phyloP scores from a whole-genome alignment of 2,797 vertebrate species.

The Ceryle rudis region DNA sequence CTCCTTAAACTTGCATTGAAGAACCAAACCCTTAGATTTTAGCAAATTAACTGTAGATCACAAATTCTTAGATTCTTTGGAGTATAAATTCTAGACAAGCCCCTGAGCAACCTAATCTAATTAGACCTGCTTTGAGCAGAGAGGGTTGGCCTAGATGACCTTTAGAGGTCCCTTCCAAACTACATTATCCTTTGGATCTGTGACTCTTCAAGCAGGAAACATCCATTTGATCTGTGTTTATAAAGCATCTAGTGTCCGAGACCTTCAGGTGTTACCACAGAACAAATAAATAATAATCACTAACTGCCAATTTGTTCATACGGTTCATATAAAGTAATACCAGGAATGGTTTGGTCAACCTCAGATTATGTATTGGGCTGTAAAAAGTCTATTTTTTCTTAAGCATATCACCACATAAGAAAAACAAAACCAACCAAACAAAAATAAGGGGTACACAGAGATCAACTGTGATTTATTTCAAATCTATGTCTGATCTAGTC shows the following conservation, averaged over 20 bases:
- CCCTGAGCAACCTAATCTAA: background rate
- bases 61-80: background rate
- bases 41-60: slow-evolving; percentile 25
- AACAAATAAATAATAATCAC: slow-evolving; percentile 33
- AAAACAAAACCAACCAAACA: no score
- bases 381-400: background rate
- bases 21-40: slow-evolving; percentile 30
- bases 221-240: slow-evolving; percentile 18
- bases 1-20: background rate
- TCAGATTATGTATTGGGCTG: background rate
- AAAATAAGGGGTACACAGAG: background rate
- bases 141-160: background rate
- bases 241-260: background rate
- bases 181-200: slow-evolving; percentile 7
- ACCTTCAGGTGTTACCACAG: background rate
- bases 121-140: slow-evolving; percentile 22
- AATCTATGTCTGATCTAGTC: background rate
- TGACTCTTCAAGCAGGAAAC: slow-evolving; percentile 9
- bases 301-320: slow-evolving; percentile 19
- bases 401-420: background rate
- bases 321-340: background rate
- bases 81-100: background rate
- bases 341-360: background rate
- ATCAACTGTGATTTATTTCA: background rate
- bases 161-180: background rate